phyloP scores from a whole-genome alignment of 2,797 vertebrate species.

The Dallia pectoralis region DNA sequence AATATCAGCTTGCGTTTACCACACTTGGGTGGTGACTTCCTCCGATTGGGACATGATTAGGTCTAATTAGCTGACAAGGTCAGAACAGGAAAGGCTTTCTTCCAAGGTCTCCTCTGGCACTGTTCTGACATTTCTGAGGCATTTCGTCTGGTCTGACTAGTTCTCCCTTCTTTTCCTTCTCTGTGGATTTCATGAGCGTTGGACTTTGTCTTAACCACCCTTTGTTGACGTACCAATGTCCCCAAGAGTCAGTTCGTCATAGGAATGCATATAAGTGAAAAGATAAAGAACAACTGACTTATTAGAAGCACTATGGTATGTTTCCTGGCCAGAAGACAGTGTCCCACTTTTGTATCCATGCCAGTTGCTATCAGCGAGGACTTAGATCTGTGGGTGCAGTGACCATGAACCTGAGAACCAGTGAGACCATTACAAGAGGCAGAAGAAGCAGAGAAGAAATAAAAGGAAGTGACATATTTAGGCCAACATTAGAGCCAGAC shows the following conservation, averaged over 20 bases:
- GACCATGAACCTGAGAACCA: constrained; percentile 60
- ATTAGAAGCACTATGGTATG: constrained; percentile 44
- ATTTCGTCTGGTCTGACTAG: constrained; percentile 58
- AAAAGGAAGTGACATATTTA: constrained; percentile 70
- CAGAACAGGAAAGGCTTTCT: constrained; percentile 19
- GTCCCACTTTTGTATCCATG: constrained; percentile 43
- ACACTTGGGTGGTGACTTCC: constrained; percentile 10
- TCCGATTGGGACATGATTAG: constrained; percentile 35
- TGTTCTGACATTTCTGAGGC: constrained; percentile 66
- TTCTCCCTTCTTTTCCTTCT: constrained; percentile 31
- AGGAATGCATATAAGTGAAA: constrained; percentile 37
- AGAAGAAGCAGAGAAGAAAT: constrained; percentile 51
- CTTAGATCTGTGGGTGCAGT: constrained; percentile 61
- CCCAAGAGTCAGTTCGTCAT: constrained; percentile 44
- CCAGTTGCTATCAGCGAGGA: constrained; percentile 60
- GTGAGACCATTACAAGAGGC: constrained; percentile 53
- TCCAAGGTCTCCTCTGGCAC: constrained; percentile 37
- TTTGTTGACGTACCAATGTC: constrained; percentile 46
- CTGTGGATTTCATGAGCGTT: constrained; percentile 45
- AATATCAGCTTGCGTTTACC: constrained; percentile 21
- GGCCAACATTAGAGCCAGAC: constrained; percentile 62
- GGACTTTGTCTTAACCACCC: constrained; percentile 46
- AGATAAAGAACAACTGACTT: constrained; percentile 25
- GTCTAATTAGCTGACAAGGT: constrained; percentile 24
- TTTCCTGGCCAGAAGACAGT: constrained; percentile 46